Conservation (phyloP, 2,113 vertebrate genomes). For the Charina bottae region DNA sequence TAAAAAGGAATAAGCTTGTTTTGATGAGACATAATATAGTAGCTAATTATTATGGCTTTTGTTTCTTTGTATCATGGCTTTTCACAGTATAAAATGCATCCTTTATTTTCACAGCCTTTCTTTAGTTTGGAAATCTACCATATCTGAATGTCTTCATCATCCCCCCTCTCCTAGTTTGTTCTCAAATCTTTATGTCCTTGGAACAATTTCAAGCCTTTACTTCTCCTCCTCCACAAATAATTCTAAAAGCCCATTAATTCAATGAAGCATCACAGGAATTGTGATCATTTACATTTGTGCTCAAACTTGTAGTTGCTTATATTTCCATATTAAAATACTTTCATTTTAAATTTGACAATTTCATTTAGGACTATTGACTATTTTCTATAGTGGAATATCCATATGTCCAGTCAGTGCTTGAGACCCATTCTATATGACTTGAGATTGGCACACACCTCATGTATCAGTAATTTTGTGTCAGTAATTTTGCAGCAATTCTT, state of each 20-base stretch:
- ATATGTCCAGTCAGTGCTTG: not conserved
- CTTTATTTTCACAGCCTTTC: not conserved
- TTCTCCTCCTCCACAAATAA: not conserved
- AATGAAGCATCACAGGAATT: not conserved
- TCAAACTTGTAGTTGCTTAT: not conserved
- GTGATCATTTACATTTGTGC: not conserved
- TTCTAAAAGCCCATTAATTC: conserved; percentile 10
- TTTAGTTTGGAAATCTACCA: not conserved
- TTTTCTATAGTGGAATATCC: not conserved
- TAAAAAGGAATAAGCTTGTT: not conserved
- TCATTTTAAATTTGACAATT: not conserved
- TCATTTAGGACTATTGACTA: not conserved
- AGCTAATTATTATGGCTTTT: not conserved
- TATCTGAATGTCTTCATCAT: conserved; percentile 3
- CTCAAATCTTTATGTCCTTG: conserved; percentile 13
- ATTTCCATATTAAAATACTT: conserved; percentile 7
- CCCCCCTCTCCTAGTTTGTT: not conserved
- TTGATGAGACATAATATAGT: not conserved
- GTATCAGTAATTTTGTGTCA: not conserved
- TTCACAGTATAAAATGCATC: not conserved
- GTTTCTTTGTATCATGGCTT: not conserved
- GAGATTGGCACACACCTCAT: not conserved
- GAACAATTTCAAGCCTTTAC: not conserved
- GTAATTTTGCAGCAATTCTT: not conserved
- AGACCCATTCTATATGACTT: not conserved